A percentile compares a stretch with the other conserved stretches of the same genome.
Evolutionary conservation across 2,797 vertebrate genomes (phyloP).

Genomic region (Eospalax fontanierii): DNA sequence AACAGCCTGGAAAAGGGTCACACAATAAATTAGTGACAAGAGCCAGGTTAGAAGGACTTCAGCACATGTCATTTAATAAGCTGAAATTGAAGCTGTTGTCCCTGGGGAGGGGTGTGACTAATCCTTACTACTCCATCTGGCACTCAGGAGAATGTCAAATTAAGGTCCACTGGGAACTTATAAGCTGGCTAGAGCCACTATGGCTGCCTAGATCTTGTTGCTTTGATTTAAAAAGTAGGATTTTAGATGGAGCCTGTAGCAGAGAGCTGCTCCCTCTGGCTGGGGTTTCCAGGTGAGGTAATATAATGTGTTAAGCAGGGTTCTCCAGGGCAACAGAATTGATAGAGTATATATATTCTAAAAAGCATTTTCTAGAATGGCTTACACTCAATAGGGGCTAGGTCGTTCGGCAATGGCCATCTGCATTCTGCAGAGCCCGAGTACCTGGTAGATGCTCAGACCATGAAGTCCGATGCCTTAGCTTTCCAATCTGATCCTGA

Average conservation of each 20-base stretch:
- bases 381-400: background rate
- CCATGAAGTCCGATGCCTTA: background rate
- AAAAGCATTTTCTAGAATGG: background rate
- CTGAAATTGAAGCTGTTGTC: background rate
- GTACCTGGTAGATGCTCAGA: background rate
- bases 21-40: background rate
- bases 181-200: background rate
- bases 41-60: background rate
- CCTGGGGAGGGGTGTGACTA: background rate
- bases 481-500: background rate
- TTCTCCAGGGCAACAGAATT: background rate
- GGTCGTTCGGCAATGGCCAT: background rate
- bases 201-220: background rate
- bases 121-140: background rate
- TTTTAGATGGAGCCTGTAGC: background rate
- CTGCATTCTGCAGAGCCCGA: background rate
- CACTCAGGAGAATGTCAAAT: background rate
- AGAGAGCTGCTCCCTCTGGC: background rate
- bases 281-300: background rate
- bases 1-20: background rate
- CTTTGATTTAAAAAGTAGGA: slow-evolving; percentile 24
- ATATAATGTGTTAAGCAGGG: background rate
- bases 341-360: background rate
- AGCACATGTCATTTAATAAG: background rate
- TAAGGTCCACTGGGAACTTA: background rate